Evolutionary conservation across 2,888 invertebrate species (phyloP).

Genomic region (Apamea epomidion): DNA sequence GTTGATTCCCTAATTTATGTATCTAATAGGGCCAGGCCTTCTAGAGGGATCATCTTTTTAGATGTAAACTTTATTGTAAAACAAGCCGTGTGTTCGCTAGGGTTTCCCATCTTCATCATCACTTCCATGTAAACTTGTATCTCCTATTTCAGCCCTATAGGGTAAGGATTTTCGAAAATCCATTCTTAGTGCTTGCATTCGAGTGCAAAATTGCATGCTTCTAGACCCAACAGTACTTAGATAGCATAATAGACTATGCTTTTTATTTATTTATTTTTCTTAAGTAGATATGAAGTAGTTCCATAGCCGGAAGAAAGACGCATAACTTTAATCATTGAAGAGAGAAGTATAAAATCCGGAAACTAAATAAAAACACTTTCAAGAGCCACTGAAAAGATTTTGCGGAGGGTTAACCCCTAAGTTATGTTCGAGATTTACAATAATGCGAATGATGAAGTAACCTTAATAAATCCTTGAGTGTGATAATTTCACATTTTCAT

Average conservation of each 20-base stretch:
- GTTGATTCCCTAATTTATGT: slow-evolving; percentile 28
- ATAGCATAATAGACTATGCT: background rate
- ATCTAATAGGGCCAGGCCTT: background rate
- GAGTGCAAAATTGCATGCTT: background rate
- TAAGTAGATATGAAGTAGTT: background rate
- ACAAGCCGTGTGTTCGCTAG: background rate
- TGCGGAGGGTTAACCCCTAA: too few species aligned
- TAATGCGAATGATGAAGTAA: background rate
- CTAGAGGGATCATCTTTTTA: background rate
- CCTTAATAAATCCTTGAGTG: background rate
- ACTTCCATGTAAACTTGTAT: background rate
- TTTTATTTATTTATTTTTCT: background rate
- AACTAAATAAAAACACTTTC: too few species aligned
- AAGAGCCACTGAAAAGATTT: background rate
- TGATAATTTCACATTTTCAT: background rate
- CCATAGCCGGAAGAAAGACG: too few species aligned
- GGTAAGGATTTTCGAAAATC: background rate
- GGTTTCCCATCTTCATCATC: background rate
- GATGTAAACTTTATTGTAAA: background rate
- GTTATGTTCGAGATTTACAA: background rate
- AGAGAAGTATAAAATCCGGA: background rate
- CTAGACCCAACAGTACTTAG: background rate
- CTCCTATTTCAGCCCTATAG: background rate
- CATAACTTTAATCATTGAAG: too few species aligned
- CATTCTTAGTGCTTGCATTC: background rate